Conservation (phyloP, 2,797 vertebrate genomes). For the Hemibagrus guttatus region DNA sequence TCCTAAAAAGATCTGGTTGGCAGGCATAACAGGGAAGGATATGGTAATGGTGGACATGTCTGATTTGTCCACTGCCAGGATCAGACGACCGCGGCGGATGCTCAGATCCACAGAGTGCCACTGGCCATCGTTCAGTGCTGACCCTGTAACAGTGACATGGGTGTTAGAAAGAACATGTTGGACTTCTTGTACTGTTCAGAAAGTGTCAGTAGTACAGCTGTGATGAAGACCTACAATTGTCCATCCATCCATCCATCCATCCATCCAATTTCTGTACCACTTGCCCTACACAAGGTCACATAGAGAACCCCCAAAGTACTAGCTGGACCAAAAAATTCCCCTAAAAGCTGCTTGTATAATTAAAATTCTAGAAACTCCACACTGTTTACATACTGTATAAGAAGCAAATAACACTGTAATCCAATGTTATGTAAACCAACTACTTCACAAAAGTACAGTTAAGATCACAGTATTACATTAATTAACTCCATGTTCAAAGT, state of each 20-base stretch:
- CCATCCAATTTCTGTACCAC: too few species aligned
- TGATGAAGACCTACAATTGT: neutral
- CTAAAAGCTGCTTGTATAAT: neutral
- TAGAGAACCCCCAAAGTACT: too few species aligned
- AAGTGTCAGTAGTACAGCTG: neutral
- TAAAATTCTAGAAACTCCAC: neutral
- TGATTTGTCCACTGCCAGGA: conserved; percentile 77
- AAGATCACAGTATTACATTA: neutral
- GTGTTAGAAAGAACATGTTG: neutral
- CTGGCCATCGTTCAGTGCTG: conserved; percentile 84
- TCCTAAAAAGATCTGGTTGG: conserved; percentile 81
- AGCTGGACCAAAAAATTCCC: neutral
- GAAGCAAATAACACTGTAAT: neutral
- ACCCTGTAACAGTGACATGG: conserved; percentile 67
- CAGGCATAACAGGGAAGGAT: conserved; percentile 70
- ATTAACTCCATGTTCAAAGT: neutral
- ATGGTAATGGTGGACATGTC: conserved; percentile 63
- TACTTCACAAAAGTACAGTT: neutral
- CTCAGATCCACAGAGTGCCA: conserved; percentile 86
- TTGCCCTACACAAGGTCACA: too few species aligned
- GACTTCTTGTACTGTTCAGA: neutral
- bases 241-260: too few species aligned
- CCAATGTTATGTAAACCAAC: neutral
- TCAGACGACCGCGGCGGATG: conserved; percentile 76
- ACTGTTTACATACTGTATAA: neutral